phyloP scores from a whole-genome alignment of 2,888 invertebrate species.

The Torymus auratus region DNA sequence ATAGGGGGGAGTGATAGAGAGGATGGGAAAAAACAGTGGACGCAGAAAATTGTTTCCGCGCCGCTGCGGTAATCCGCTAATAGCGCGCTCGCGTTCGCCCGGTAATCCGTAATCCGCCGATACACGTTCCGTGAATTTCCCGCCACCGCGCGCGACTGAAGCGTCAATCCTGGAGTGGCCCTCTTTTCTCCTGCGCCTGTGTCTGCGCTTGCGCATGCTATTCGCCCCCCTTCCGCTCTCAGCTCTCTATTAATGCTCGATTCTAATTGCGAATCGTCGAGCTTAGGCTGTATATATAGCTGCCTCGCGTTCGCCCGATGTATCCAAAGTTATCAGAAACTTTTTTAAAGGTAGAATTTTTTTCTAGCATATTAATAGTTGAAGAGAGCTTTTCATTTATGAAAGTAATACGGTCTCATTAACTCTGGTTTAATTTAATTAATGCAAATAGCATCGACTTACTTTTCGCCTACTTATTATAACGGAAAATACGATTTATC shows the following conservation, averaged over 20 bases:
- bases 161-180: conserved; percentile 25
- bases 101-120: conserved; percentile 65
- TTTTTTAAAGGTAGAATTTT: too few relatives aligned
- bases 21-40: conserved; percentile 56
- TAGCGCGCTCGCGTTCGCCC: conserved; percentile 66
- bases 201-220: background rate
- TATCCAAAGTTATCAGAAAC: too few relatives aligned
- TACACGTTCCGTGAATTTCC: conserved; percentile 42
- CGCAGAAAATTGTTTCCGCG: conserved; percentile 68
- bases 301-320: too few relatives aligned
- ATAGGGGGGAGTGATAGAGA: conserved; percentile 17
- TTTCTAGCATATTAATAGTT: too few relatives aligned
- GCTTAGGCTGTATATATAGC: background rate
- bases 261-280: conserved; percentile 28
- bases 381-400: too few relatives aligned
- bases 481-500: too few relatives aligned
- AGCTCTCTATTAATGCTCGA: conserved; percentile 26
- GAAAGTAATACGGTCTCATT: too few relatives aligned
- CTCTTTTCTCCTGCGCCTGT: conserved; percentile 2
- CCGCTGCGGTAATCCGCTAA: conserved; percentile 70
- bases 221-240: background rate
- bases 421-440: too few relatives aligned
- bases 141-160: conserved; percentile 1
- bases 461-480: too few relatives aligned
- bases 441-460: too few relatives aligned